phyloP scores from a whole-genome alignment of 53 echinoderm and acorn worm species.

The Crossaster papposus region DNA sequence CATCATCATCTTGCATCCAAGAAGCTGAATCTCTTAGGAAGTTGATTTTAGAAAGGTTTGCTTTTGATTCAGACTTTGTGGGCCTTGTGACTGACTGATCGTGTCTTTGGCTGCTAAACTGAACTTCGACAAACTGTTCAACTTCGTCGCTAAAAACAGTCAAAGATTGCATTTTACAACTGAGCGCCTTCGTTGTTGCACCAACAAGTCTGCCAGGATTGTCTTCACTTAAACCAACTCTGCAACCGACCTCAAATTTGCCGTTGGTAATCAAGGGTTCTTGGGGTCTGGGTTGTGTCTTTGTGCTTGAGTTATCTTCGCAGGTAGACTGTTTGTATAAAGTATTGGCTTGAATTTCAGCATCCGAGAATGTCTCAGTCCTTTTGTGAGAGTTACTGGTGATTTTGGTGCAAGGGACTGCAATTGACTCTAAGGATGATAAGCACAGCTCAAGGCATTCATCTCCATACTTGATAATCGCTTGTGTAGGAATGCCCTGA shows the following conservation, averaged over 20 bases:
- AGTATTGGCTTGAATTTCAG: neutral
- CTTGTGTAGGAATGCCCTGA: slow-evolving; percentile 50
- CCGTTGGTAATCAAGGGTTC: too few relatives aligned
- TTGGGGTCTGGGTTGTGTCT: neutral
- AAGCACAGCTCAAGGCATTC: slow-evolving; percentile 31
- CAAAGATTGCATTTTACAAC: neutral
- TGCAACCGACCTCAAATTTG: too few relatives aligned
- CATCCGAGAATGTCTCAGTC: neutral
- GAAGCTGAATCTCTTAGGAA: neutral
- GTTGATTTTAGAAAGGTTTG: neutral
- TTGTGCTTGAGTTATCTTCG: neutral
- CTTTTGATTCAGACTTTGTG: neutral
- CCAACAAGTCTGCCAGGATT: neutral
- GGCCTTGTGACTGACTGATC: neutral
- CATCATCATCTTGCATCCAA: neutral
- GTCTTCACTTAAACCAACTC: neutral
- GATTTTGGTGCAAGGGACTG: neutral
- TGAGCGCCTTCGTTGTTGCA: neutral
- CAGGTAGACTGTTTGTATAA: neutral
- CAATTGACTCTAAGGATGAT: neutral
- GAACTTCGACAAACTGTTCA: slow-evolving; percentile 29
- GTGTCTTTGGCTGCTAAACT: neutral
- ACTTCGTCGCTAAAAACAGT: neutral
- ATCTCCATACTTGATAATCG: slow-evolving; percentile 37
- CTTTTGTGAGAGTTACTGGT: neutral